Percentiles rank a stretch among this genome's conserved stretches.
Evolutionary conservation across 2,113 vertebrate species (phyloP).

Genomic region (Bostrychus sinensis): DNA sequence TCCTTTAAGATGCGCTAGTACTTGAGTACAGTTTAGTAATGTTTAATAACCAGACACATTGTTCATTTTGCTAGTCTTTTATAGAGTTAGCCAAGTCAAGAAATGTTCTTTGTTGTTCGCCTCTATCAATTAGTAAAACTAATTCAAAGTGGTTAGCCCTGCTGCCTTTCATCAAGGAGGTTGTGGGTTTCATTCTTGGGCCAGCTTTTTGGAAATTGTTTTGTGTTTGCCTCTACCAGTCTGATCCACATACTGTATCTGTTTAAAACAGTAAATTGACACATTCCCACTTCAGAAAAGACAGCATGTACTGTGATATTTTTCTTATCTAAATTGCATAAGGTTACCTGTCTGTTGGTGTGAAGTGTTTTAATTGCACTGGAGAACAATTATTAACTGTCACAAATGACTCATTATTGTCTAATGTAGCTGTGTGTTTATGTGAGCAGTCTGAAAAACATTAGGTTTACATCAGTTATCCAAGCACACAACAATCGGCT

Average conservation of each 20-base stretch:
- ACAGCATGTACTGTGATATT: background rate
- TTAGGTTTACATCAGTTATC: slow-evolving; percentile 23
- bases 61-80: too few species aligned
- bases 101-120: too few species aligned
- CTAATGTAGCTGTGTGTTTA: slow-evolving; percentile 10
- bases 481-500: slow-evolving; percentile 29
- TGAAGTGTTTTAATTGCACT: background rate
- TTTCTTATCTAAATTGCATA: background rate
- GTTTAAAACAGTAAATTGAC: background rate
- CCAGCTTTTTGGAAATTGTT: too few species aligned
- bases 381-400: background rate
- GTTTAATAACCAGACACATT: too few species aligned
- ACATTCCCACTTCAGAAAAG: background rate
- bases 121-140: too few species aligned
- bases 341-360: background rate
- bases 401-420: slow-evolving; percentile 30
- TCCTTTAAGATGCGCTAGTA: too few species aligned
- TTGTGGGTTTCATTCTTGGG: too few species aligned
- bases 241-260: background rate
- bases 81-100: too few species aligned
- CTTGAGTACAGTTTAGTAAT: too few species aligned
- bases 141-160: too few species aligned
- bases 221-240: too few species aligned
- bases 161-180: too few species aligned
- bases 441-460: background rate